These are phyloP conservation scores for Pseudonaja textilis DNA, from an alignment of 2,113 vertebrate species.

Conservation along the genomic window DNA sequence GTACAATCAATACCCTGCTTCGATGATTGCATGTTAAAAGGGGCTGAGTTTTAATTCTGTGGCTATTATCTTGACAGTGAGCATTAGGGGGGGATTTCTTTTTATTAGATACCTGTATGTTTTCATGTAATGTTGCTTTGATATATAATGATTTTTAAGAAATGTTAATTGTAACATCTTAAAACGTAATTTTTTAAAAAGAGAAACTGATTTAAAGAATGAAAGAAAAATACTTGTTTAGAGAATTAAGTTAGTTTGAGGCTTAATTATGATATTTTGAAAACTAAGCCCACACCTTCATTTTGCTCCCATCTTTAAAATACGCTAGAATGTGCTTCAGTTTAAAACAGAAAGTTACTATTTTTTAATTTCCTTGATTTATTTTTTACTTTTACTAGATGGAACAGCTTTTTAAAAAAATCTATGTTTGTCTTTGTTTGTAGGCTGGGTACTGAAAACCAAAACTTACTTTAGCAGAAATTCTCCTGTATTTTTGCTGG, in stretches of 20 bases:
- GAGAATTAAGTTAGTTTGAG: neutral
- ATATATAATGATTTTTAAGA: neutral
- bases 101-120: neutral
- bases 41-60: neutral
- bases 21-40: neutral
- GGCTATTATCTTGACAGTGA: neutral
- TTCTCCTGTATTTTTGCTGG: constrained; percentile 91
- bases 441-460: constrained; percentile 95
- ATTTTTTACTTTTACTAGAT: neutral
- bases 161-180: neutral
- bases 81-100: neutral
- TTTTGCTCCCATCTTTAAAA: neutral
- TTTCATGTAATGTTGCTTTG: neutral
- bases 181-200: neutral
- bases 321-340: neutral
- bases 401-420: neutral
- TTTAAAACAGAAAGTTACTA: neutral
- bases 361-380: neutral
- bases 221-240: neutral
- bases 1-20: neutral
- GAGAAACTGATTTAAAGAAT: neutral
- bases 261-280: neutral
- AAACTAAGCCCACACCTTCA: neutral
- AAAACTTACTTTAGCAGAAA: constrained; percentile 96
- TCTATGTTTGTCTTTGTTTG: constrained; percentile 42